Base-by-base conservation (phyloP, 2,888 invertebrate species). In the Mythimna lalbum region DNA sequence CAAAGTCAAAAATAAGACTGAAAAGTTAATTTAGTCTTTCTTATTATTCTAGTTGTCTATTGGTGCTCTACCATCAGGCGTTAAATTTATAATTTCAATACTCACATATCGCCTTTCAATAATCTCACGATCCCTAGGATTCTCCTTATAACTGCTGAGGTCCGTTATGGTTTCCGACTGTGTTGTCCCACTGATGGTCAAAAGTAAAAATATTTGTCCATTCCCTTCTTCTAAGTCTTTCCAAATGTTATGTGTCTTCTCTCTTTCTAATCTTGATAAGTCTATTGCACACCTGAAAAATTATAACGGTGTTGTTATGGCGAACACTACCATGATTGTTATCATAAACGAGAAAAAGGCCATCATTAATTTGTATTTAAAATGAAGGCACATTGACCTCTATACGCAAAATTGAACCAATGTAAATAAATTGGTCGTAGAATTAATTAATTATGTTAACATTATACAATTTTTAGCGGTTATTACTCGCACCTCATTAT, bases 131-230 rank as follows among this genome's bases (percentile, higher is more conserved):
- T 98, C 98, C 23, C 97, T 96, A 0, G 98, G 97, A 89, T 98
- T 98, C 76, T 98, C 98, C 84, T 97, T 98, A 90, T 98, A 98
- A 21, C 97, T 98, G 43, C 98, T 98, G 60, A 99, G 95, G 93
- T 99, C 99, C 9, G 98, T 98, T 78, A 99, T 98, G 0, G 99
- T 98, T 92, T 99, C 99, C 0, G 98, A 97, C 17, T 99, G 98
- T 0, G 98, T 98, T 0, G 99, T 99, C 0, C 99, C 99, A 87
- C 99, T 99, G 74, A 99, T 99, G 1, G 99, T 99, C 12, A 99
- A 95, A 79, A 99, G 96, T 1, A 99, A 95, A 89, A 98, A 98
- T 79, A 99, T 97, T 80, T 98, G 98, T 0, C 98, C 98, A 1
- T 98, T 97, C 0, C 98, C 98, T 76, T 99, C 99, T 93, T 99